Base-by-base conservation (phyloP, 2,888 invertebrate species). In the Alsophila aescularia region DNA sequence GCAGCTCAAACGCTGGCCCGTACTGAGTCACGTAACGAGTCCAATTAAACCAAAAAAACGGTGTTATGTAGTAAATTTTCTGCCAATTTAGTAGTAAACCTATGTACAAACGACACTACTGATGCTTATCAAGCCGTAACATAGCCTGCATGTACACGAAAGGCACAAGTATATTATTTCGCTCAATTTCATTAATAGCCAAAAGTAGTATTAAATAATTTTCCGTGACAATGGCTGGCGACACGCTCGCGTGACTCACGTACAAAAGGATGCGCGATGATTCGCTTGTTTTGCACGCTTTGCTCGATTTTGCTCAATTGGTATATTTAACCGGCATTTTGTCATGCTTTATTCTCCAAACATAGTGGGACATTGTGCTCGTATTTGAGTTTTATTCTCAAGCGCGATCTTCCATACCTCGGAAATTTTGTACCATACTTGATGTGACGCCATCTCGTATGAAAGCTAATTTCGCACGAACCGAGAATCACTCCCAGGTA, bases 231-330 rank as follows among this genome's bases (percentile, higher is more conserved):
- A 64, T 64, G 65, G 61, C 47, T 53, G 31, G 47, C 27, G 52
- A 29, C 32, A 29, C 39, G 53, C 32, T 73, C 51, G 76, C 76
- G 70, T 75, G 76, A 56, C 70, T 67, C 68, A 67, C 66, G 70
- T 71, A 66, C 72, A 60, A 60, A 62, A 52, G 67, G 66, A 67
- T 68, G 67, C 70, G 56, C 64, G 64, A 67, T 69, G 68, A 69
- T 73, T 67, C 66, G 67, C 65, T 69, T 66, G 34, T 43, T 39
- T 48, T 12, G 37, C 48, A n/a, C 42, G 16, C 32, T 32, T 31
- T 14, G 43, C 43, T 34, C 12, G 18, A 69, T 72, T 72, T 70
- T 60, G 29, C 51, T 14, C 34, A 24, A 32, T 32, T 39, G 29
- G 34, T 21, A 24, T 35, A 70, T 73, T 73, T 70, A 62, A 67